phyloP scores from a whole-genome alignment of 2,888 invertebrate genomes.

The Pyrrhosoma nymphula region DNA sequence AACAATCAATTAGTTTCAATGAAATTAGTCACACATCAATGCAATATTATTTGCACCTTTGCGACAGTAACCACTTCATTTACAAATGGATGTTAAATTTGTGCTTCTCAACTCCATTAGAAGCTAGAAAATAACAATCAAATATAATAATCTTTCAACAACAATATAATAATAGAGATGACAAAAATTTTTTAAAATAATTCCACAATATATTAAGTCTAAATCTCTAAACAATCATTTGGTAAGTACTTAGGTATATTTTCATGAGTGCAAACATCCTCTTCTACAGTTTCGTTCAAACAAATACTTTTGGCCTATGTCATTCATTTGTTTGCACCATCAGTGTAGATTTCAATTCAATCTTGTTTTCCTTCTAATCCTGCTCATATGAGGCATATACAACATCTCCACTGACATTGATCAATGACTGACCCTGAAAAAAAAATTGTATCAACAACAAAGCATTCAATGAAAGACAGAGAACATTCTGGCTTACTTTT shows the following conservation, averaged over 20 bases:
- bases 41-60: neutral
- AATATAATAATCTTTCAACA: conserved; percentile 3
- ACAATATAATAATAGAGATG: neutral
- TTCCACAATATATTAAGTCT: neutral
- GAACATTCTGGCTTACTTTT: no score
- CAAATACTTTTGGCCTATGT: neutral
- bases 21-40: neutral
- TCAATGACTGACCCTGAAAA: conserved; percentile 95
- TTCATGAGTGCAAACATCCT: neutral
- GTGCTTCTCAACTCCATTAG: neutral
- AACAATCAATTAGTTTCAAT: neutral
- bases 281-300: neutral
- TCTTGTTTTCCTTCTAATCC: conserved; percentile 77
- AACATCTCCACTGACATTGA: conserved; percentile 97
- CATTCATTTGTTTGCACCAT: neutral
- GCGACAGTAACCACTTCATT: neutral
- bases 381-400: conserved; percentile 88
- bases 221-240: neutral
- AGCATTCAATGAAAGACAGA: neutral
- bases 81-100: neutral
- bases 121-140: neutral
- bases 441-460: conserved; percentile 44
- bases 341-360: neutral
- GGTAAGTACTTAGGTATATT: conserved; percentile 24
- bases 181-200: neutral